A percentile compares a stretch with the other conserved stretches of the same genome.
phyloP scores from a whole-genome alignment of 2,888 invertebrate species.

The Noctuana brunneofusca region DNA sequence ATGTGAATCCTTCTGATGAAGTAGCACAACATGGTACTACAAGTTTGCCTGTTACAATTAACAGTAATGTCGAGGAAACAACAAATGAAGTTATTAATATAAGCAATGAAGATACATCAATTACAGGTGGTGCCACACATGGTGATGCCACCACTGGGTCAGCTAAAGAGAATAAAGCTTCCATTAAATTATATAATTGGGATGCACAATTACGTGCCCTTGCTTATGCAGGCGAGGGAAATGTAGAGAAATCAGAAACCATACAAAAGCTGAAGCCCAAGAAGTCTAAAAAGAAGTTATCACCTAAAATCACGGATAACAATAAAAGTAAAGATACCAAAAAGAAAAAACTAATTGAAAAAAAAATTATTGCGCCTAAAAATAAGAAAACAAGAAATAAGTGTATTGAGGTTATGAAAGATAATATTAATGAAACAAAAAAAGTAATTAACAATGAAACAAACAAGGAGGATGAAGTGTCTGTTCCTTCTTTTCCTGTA shows the following conservation, averaged over 20 bases:
- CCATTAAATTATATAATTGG: conserved; percentile 59
- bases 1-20: conserved; percentile 40
- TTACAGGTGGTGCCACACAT: not conserved
- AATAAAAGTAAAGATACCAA: conserved; percentile 33
- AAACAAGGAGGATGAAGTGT: conserved; percentile 34
- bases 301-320: conserved; percentile 34
- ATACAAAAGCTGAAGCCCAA: conserved; percentile 43
- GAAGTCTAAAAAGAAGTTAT: conserved; percentile 41
- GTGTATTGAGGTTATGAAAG: conserved; percentile 40
- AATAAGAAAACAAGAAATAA: conserved; percentile 41
- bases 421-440: conserved; percentile 43
- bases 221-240: conserved; percentile 44
- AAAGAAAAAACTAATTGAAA: conserved; percentile 35
- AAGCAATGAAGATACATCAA: not conserved
- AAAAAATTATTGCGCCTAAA: conserved; percentile 41
- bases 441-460: not conserved
- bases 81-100: not conserved
- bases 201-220: conserved; percentile 69
- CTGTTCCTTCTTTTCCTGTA: conserved; percentile 39
- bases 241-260: conserved; percentile 35
- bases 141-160: conserved; percentile 34
- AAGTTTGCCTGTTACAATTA: conserved; percentile 1
- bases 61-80: conserved; percentile 44
- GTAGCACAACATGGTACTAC: conserved; percentile 33
- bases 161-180: conserved; percentile 42